A percentile compares a stretch with the other conserved stretches of the same genome.
These are phyloP conservation scores for Laspeyria flexula DNA, from an alignment of 2,888 invertebrate species.

Conservation along the genomic window DNA sequence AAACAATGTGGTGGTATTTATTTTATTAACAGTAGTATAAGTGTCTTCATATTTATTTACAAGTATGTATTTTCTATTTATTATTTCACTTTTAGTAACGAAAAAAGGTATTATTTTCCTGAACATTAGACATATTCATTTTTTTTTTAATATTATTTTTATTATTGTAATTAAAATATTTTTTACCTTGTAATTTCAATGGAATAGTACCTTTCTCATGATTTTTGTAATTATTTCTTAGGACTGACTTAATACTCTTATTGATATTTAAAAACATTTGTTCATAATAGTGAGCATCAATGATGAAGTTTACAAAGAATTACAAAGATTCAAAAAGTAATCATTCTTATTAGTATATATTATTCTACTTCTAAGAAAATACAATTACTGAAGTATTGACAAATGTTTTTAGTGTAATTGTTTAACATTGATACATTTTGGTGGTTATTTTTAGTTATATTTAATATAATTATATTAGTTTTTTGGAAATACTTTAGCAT, in stretches of 20 bases:
- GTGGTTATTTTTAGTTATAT: not conserved
- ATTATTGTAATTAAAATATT: too few relatives aligned
- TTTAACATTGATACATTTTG: not conserved
- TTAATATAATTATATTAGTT: not conserved
- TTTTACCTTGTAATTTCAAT: too few relatives aligned
- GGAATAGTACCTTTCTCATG: too few relatives aligned
- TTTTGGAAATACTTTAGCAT: not conserved
- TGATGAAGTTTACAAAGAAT: too few relatives aligned
- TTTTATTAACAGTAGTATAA: not conserved
- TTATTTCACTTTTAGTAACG: too few relatives aligned
- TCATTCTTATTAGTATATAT: not conserved
- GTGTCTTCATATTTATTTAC: not conserved
- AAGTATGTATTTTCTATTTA: not conserved
- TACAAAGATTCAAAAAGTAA: not conserved
- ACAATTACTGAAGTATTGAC: conserved; percentile 1
- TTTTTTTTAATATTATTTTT: too few relatives aligned
- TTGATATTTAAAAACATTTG: too few relatives aligned
- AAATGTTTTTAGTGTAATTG: not conserved
- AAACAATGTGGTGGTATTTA: not conserved
- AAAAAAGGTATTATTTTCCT: too few relatives aligned
- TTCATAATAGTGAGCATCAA: too few relatives aligned
- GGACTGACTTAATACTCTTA: too few relatives aligned
- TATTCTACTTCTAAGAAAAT: not conserved
- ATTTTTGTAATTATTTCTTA: too few relatives aligned
- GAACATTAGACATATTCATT: too few relatives aligned